phyloP scores from a whole-genome alignment of 2,888 invertebrate species.

The Auanema sp. region DNA sequence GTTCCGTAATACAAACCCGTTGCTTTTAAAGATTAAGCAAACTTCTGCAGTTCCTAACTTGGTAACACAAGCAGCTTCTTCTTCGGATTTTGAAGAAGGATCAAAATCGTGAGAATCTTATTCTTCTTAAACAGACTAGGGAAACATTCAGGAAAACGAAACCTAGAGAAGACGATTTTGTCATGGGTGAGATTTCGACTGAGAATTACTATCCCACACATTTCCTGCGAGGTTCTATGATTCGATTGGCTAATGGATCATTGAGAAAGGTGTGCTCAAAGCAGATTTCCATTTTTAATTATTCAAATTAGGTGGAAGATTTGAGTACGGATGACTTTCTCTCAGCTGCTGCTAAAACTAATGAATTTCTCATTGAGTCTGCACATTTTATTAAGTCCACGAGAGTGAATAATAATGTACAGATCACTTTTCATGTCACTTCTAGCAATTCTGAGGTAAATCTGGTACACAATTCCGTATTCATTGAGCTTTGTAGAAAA shows the following conservation, averaged over 20 bases:
- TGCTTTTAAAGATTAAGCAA: too few relatives aligned
- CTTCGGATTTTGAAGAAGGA: too few relatives aligned
- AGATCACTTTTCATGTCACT: too few relatives aligned
- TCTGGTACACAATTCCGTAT: too few relatives aligned
- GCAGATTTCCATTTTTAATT: neutral
- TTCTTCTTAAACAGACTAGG: too few relatives aligned
- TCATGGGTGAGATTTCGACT: slow-evolving; percentile 30
- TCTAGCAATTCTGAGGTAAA: too few relatives aligned
- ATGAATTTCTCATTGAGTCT: slow-evolving; percentile 24
- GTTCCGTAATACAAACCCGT: too few relatives aligned
- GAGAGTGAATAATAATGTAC: too few relatives aligned
- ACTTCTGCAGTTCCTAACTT: too few relatives aligned
- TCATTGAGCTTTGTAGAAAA: slow-evolving; percentile 16
- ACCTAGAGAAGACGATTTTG: slow-evolving; percentile 11
- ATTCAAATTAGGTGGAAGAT: slow-evolving; percentile 24
- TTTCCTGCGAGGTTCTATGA: slow-evolving; percentile 35
- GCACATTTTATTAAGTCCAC: slow-evolving; percentile 14
- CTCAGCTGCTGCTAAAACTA: slow-evolving; percentile 23
- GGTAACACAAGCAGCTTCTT: too few relatives aligned
- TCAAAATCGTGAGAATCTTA: too few relatives aligned
- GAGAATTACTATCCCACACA: slow-evolving; percentile 35
- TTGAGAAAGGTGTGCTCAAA: slow-evolving; percentile 20
- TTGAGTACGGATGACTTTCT: slow-evolving; percentile 38
- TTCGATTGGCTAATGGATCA: slow-evolving; percentile 20
- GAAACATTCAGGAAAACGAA: too few relatives aligned